Conservation (phyloP, 1,140 invertebrate genomes). For the Plutomurus gul region DNA sequence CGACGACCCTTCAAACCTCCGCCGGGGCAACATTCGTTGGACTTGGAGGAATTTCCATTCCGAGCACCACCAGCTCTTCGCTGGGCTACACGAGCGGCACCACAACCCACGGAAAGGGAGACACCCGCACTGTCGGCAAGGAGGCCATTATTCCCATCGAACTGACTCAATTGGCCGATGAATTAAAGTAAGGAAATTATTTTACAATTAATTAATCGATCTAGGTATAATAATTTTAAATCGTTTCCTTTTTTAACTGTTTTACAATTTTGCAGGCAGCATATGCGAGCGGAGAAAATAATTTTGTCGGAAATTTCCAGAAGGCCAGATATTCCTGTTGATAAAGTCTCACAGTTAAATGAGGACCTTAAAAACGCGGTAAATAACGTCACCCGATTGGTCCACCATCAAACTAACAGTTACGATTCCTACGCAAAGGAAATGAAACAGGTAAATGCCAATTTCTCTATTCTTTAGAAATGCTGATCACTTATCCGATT, state of each 20-base stretch:
- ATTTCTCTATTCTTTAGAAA: too few species aligned
- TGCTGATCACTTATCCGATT: too few species aligned
- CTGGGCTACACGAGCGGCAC: background rate
- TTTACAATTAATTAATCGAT: too few species aligned
- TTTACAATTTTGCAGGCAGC: background rate
- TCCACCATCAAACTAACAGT: background rate
- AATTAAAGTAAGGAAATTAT: background rate
- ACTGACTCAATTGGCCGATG: background rate
- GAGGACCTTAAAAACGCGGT: background rate
- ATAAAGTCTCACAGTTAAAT: background rate
- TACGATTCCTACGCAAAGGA: background rate
- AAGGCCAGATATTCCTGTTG: background rate
- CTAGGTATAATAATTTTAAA: too few species aligned
- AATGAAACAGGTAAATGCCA: constrained; percentile 12
- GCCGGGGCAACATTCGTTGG: background rate
- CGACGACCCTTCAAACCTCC: background rate
- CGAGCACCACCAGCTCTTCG: background rate
- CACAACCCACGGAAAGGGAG: background rate
- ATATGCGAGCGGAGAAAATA: background rate
- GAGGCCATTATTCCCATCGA: background rate
- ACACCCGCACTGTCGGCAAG: background rate
- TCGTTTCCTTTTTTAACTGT: too few species aligned
- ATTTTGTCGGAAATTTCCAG: background rate
- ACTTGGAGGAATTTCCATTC: background rate
- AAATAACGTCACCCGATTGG: background rate